Conservation (phyloP, 2,113 vertebrate genomes). For the Amia ocellicauda region DNA sequence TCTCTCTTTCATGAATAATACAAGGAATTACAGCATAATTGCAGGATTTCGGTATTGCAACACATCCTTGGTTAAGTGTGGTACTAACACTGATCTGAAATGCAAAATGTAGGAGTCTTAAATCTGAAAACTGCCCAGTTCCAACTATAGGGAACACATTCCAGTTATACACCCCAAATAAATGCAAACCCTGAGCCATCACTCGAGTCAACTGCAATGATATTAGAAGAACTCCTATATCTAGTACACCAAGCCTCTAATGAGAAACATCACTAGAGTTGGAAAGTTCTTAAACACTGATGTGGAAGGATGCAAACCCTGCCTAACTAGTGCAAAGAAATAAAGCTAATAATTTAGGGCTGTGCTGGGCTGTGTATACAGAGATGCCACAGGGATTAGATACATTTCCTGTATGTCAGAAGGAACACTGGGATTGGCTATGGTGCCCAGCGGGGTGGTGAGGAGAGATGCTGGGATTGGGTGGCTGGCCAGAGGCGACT, state of each 20-base stretch:
- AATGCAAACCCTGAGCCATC: constrained; percentile 3
- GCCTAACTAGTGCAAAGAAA: constrained; percentile 63
- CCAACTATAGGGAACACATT: neutral
- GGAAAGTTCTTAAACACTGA: constrained; percentile 13
- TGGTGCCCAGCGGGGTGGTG: neutral
- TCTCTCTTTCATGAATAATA: neutral
- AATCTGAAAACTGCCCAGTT: neutral
- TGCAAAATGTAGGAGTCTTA: neutral
- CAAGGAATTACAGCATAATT: neutral
- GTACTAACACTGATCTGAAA: constrained; percentile 1
- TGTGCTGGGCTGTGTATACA: constrained; percentile 50
- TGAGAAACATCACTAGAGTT: neutral
- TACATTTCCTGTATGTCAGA: constrained; percentile 30
- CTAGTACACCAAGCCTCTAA: neutral
- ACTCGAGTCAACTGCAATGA: neutral
- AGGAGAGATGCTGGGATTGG: neutral
- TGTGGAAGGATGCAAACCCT: constrained; percentile 42
- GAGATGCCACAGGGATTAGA: constrained; percentile 32
- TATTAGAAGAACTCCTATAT: neutral
- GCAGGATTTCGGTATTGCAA: neutral
- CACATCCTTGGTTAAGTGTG: neutral
- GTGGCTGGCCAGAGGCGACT: neutral
- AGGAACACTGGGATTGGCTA: neutral
- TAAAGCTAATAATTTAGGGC: constrained; percentile 55
- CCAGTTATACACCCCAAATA: neutral